Percentiles rank a stretch among this genome's conserved stretches.
These are phyloP conservation scores for Progne subis DNA, from an alignment of 2,113 vertebrate species.

Conservation along the genomic window DNA sequence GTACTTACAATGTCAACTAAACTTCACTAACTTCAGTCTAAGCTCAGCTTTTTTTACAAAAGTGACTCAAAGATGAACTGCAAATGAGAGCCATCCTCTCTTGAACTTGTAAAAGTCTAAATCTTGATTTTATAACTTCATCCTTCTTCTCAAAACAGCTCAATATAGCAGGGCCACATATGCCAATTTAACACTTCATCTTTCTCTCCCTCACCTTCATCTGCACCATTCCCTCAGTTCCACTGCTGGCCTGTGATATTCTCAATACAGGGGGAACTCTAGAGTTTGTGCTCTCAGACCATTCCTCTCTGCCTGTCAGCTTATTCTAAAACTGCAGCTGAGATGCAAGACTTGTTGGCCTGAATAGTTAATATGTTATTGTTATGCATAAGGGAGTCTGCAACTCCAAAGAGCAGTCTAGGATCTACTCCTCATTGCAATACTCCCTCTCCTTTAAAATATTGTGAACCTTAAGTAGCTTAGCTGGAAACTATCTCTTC, in stretches of 20 bases:
- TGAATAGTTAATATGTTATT: not conserved
- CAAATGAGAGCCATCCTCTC: not conserved
- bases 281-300: not conserved
- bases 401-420: not conserved
- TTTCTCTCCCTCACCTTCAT: not conserved
- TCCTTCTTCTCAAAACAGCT: not conserved
- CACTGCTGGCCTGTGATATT: not conserved
- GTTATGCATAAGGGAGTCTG: not conserved
- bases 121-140: not conserved
- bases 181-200: not conserved
- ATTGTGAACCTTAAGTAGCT: not conserved
- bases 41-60: not conserved
- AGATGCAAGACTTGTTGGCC: not conserved
- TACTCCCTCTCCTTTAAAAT: not conserved
- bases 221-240: not conserved
- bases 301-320: not conserved
- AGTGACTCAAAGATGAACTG: not conserved
- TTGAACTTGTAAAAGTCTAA: not conserved
- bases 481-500: not conserved
- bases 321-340: not conserved
- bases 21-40: not conserved
- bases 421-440: not conserved
- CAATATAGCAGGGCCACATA: not conserved
- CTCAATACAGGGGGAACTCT: not conserved
- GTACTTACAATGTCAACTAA: not conserved